A percentile compares a stretch with the other conserved stretches of the same genome.
phyloP scores from a whole-genome alignment of 2,888 invertebrate species.

The Idaea straminata region DNA sequence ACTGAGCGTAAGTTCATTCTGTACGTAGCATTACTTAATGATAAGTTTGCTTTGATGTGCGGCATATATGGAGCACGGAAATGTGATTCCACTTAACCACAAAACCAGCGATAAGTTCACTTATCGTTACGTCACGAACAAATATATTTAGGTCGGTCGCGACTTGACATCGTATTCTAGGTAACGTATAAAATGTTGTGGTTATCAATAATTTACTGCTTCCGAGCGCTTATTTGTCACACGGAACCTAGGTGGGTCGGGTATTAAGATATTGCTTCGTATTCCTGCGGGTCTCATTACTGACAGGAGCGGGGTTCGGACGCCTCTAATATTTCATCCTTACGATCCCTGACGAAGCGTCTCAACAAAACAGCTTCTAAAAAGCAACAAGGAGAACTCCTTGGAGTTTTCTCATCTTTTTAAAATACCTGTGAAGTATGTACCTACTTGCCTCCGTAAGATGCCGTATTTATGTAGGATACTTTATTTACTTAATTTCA shows the following conservation, averaged over 20 bases:
- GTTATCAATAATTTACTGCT: conserved; percentile 77
- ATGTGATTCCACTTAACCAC: conserved; percentile 37
- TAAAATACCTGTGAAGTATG: conserved; percentile 46
- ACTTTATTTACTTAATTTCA: conserved; percentile 63
- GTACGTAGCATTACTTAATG: conserved; percentile 43
- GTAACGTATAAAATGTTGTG: conserved; percentile 58
- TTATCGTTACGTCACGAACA: conserved; percentile 48
- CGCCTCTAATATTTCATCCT: conserved; percentile 72
- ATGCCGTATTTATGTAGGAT: conserved; percentile 34
- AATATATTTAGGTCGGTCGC: conserved; percentile 50
- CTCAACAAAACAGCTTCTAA: conserved; percentile 39
- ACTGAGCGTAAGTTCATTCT: conserved; percentile 46
- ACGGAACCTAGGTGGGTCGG: conserved; percentile 63
- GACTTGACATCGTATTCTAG: conserved; percentile 59
- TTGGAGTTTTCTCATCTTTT: conserved; percentile 53
- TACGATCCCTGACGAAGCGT: conserved; percentile 44
- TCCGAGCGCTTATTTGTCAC: conserved; percentile 74
- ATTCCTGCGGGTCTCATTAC: conserved; percentile 76
- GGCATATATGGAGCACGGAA: conserved; percentile 33
- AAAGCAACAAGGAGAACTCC: conserved; percentile 43
- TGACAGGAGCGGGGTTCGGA: conserved; percentile 55
- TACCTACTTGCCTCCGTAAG: conserved; percentile 18
- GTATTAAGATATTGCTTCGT: conserved; percentile 78
- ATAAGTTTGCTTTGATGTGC: conserved; percentile 56
- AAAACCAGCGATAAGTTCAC: conserved; percentile 61